Conservation (phyloP, 1,140 invertebrate genomes). For the Steinernema khuongi region DNA sequence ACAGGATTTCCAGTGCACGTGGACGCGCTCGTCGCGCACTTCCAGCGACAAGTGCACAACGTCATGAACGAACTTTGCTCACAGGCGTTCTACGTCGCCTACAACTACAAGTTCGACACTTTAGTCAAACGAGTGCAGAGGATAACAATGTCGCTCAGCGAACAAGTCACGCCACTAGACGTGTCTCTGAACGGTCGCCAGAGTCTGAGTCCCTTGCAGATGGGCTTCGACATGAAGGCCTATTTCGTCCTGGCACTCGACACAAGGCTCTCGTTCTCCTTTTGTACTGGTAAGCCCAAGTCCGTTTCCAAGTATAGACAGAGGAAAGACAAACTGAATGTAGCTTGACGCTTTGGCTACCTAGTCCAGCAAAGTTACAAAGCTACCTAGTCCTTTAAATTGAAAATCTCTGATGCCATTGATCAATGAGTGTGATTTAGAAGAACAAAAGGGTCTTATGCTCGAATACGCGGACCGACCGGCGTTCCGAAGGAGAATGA, state of each 20-base stretch:
- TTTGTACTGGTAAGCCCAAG: background rate
- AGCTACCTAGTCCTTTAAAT: no score
- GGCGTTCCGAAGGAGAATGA: background rate
- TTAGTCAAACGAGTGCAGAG: background rate
- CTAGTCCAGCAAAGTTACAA: no score
- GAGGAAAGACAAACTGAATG: background rate
- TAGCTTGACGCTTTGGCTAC: no score
- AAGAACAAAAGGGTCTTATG: background rate
- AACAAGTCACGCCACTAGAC: background rate
- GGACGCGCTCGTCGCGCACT: background rate
- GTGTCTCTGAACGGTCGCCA: background rate
- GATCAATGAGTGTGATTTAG: background rate
- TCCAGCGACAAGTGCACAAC: background rate
- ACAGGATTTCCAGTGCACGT: background rate
- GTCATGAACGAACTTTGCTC: constrained; percentile 1
- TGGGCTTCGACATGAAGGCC: constrained; percentile 5
- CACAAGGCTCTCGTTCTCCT: background rate
- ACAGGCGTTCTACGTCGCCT: constrained; percentile 6
- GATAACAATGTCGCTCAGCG: background rate
- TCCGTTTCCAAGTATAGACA: background rate
- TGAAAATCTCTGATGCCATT: background rate
- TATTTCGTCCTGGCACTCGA: background rate
- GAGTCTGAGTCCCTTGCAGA: background rate
- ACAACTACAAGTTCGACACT: constrained; percentile 13
- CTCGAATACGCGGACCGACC: background rate